A percentile compares a stretch with the other conserved stretches of the same genome.
phyloP scores from a whole-genome alignment of 2,888 invertebrate genomes.

The Phytoseiulus persimilis region DNA sequence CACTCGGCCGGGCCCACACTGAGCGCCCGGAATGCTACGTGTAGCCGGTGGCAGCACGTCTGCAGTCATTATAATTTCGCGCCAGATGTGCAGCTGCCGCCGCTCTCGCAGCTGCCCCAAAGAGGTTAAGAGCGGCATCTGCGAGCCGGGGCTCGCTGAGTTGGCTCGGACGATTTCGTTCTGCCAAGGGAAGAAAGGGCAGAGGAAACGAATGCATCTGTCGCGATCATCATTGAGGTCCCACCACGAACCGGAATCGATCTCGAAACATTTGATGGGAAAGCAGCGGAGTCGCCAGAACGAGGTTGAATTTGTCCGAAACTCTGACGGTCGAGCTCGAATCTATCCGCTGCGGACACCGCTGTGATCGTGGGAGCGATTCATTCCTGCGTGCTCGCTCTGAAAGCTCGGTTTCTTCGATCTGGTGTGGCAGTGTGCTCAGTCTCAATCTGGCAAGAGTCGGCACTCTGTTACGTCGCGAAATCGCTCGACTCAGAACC shows the following conservation, averaged over 20 bases:
- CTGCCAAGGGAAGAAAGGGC: too few relatives aligned
- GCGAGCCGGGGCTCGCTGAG: neutral
- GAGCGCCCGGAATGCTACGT: neutral
- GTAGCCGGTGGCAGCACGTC: neutral
- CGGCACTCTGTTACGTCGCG: too few relatives aligned
- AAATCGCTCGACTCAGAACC: too few relatives aligned
- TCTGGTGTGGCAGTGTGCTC: too few relatives aligned
- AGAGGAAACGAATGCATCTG: neutral
- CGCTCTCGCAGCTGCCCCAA: neutral
- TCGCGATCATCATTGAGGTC: neutral
- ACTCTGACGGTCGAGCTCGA: too few relatives aligned
- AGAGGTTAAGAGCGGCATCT: neutral
- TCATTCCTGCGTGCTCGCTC: neutral
- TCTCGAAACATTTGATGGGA: neutral
- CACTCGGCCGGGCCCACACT: neutral
- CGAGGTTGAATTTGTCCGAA: neutral
- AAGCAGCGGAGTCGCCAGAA: neutral
- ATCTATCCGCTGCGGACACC: neutral
- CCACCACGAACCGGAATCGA: neutral
- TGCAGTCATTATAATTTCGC: neutral
- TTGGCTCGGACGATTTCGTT: neutral
- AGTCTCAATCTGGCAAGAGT: too few relatives aligned
- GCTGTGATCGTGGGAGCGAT: neutral
- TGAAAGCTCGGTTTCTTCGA: too few relatives aligned
- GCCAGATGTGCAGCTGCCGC: neutral